These are phyloP conservation scores for Andrena chrysosceles DNA, from an alignment of 2,888 invertebrate genomes.

Conservation along the genomic window DNA sequence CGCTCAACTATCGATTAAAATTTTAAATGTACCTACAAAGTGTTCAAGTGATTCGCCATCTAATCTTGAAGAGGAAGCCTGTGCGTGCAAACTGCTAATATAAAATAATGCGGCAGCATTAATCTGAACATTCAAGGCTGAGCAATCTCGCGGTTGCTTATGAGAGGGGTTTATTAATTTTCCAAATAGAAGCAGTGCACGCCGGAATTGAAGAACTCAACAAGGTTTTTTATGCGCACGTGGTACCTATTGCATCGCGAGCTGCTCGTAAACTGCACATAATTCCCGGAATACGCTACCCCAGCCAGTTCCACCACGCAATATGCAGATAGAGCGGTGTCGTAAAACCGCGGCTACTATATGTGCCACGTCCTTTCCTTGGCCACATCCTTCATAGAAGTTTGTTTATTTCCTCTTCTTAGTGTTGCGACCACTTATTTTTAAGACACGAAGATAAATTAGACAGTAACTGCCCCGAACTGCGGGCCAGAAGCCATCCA, in stretches of 20 bases:
- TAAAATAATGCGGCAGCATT: background rate
- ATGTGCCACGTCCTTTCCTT: slow-evolving; percentile 39
- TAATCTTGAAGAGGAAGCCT: no score
- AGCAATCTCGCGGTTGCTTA: slow-evolving; percentile 6
- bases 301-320: slow-evolving; percentile 40
- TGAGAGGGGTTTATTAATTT: slow-evolving; percentile 40
- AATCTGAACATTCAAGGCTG: background rate
- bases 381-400: slow-evolving; percentile 33
- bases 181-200: background rate
- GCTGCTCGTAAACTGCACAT: slow-evolving; percentile 63
- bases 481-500: background rate
- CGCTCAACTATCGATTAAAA: background rate
- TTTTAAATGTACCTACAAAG: no score
- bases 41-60: no score
- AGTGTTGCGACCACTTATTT: background rate
- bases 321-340: slow-evolving; percentile 64
- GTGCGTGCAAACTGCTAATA: background rate
- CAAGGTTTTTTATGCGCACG: slow-evolving; percentile 36
- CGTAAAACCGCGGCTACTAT: slow-evolving; percentile 62
- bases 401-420: slow-evolving; percentile 20
- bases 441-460: background rate
- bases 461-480: background rate
- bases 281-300: slow-evolving; percentile 61
- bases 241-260: slow-evolving; percentile 32
- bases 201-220: slow-evolving; percentile 27